A percentile compares a stretch with the other conserved stretches of the same genome.
Evolutionary conservation across 2,113 vertebrate species (phyloP).

Genomic region (Zapornia atra): DNA sequence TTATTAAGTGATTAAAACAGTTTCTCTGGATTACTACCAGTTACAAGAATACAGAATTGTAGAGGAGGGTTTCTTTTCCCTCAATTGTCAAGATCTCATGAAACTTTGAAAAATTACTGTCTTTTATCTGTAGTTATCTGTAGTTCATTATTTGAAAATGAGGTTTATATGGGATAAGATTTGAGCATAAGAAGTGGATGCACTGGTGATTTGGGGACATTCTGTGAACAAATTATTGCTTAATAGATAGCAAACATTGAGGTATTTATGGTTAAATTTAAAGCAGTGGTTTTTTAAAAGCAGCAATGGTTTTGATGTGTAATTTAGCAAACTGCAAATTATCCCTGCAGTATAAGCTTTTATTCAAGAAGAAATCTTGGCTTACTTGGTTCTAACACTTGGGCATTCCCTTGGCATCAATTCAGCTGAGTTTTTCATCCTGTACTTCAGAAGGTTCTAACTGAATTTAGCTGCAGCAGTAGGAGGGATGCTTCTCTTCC

Average conservation of each 20-base stretch:
- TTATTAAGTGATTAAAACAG: neutral
- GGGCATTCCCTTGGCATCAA: neutral
- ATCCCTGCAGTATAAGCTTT: neutral
- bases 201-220: neutral
- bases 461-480: neutral
- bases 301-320: neutral
- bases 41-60: neutral
- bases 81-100: neutral
- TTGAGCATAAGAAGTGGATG: neutral
- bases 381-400: no score
- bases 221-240: neutral
- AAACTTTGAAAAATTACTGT: neutral
- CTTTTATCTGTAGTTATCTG: neutral
- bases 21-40: neutral
- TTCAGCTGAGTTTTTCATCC: neutral
- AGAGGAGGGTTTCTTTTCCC: neutral
- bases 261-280: neutral
- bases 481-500: neutral
- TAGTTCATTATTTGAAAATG: neutral
- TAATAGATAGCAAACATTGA: neutral
- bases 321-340: neutral
- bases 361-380: neutral
- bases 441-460: neutral
- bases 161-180: neutral
- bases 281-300: neutral